These are phyloP conservation scores for Polypedilum pembai DNA, from an alignment of 1,140 invertebrate genomes.

Conservation along the genomic window DNA sequence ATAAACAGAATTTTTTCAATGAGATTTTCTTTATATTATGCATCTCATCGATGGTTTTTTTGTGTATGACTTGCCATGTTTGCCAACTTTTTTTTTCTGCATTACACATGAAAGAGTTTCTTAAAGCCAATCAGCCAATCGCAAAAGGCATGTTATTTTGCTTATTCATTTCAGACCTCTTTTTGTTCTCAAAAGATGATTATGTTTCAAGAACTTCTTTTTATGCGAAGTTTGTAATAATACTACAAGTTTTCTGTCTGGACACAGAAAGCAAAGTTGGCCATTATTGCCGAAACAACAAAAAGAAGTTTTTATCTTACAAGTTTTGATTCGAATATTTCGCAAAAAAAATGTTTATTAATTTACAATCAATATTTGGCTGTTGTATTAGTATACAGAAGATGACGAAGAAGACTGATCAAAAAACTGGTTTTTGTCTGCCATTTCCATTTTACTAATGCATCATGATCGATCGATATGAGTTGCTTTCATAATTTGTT, in stretches of 20 bases:
- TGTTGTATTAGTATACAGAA: neutral
- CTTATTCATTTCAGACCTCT: slow-evolving; percentile 7
- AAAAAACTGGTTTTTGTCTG: neutral
- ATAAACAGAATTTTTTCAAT: no score
- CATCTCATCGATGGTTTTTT: neutral
- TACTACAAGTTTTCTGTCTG: slow-evolving; percentile 21
- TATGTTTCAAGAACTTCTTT: slow-evolving; percentile 24
- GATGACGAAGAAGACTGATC: neutral
- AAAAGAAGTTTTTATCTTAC: no score
- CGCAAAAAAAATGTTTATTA: no score
- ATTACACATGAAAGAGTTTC: neutral
- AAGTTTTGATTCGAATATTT: no score
- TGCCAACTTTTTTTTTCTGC: neutral
- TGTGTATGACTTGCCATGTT: slow-evolving; percentile 23
- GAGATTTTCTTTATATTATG: neutral
- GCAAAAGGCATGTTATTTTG: slow-evolving; percentile 26
- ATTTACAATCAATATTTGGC: no score
- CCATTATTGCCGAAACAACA: neutral
- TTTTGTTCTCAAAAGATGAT: slow-evolving; percentile 23
- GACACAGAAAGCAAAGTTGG: neutral
- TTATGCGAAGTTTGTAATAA: neutral
- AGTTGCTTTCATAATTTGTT: neutral
- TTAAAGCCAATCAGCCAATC: slow-evolving; percentile 26
- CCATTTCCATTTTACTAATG: neutral
- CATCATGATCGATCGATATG: neutral